A percentile compares a stretch with the other conserved stretches of the same genome.
phyloP scores from a whole-genome alignment of 92 coral and sea anemone species.

The Virgularia gustaviana region DNA sequence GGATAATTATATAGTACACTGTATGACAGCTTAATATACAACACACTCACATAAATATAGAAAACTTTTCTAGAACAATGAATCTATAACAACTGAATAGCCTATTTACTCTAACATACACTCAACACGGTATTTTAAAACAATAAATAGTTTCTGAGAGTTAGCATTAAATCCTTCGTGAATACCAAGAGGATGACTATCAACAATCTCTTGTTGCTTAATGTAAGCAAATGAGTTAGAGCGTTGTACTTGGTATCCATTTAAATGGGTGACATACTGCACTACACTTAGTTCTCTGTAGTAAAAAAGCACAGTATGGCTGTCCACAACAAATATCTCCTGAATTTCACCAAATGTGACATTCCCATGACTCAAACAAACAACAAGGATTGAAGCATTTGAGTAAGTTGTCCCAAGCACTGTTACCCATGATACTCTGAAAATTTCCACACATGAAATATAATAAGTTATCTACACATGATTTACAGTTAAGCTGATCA shows the following conservation, averaged over 20 bases:
- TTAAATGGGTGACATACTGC: slow-evolving; percentile 48
- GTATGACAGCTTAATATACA: no score
- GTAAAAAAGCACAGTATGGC: slow-evolving; percentile 33
- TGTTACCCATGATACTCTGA: slow-evolving; percentile 8
- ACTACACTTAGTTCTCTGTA: slow-evolving; percentile 22
- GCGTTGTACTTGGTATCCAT: slow-evolving; percentile 54
- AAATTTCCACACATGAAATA: no score
- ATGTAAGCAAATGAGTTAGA: slow-evolving; percentile 27
- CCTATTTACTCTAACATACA: slow-evolving; percentile 1
- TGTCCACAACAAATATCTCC: slow-evolving; percentile 45
- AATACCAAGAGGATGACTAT: slow-evolving; percentile 59
- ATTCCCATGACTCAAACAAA: slow-evolving; percentile 39
- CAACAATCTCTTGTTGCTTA: slow-evolving; percentile 46
- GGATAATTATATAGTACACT: no score
- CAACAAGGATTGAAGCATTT: slow-evolving; percentile 30
- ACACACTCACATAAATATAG: no score
- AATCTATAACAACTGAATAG: no score
- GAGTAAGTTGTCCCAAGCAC: slow-evolving; percentile 53
- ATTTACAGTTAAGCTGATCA: no score
- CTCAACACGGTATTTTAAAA: slow-evolving; percentile 57
- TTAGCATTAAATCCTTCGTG: slow-evolving; percentile 53
- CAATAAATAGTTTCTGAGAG: slow-evolving; percentile 41
- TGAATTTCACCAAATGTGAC: slow-evolving; percentile 45
- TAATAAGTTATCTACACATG: no score
- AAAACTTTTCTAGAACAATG: no score